These are phyloP conservation scores for Erythrolamprus reginae DNA, from an alignment of 2,113 vertebrate species.

Conservation along the genomic window DNA sequence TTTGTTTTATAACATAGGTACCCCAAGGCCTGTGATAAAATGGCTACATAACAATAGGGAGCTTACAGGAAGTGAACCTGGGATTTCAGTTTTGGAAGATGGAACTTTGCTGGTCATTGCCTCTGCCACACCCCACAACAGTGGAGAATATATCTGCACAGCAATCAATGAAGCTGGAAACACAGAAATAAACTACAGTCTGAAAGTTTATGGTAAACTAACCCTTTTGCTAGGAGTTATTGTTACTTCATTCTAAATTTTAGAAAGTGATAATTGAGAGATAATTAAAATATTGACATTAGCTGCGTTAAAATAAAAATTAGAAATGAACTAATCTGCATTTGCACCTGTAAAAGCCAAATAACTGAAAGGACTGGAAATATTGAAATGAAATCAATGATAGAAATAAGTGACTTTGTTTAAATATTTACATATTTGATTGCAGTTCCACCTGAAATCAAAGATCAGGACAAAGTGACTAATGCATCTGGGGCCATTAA, in stretches of 20 bases:
- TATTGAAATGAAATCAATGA: not conserved
- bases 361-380: not conserved
- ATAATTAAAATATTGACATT: not conserved
- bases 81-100: slow-evolving; percentile 82
- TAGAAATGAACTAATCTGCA: not conserved
- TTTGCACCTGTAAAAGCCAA: not conserved
- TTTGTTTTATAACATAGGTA: slow-evolving; percentile 66
- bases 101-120: slow-evolving; percentile 81
- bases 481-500: slow-evolving; percentile 81
- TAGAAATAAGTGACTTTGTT: not conserved
- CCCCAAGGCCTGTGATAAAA: slow-evolving; percentile 86
- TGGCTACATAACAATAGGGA: slow-evolving; percentile 88
- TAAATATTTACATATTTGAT: slow-evolving; percentile 16
- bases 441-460: slow-evolving; percentile 88
- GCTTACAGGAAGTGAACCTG: slow-evolving; percentile 81
- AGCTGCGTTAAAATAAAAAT: not conserved
- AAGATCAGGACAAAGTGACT: slow-evolving; percentile 69
- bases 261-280: not conserved
- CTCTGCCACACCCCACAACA: slow-evolving; percentile 79
- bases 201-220: slow-evolving; percentile 88
- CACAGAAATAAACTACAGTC: slow-evolving; percentile 87
- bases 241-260: not conserved
- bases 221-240: not conserved
- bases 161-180: slow-evolving; percentile 90
- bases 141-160: slow-evolving; percentile 86